Conservation (phyloP, 2,113 vertebrate genomes). For the Pterocles orientalis region DNA sequence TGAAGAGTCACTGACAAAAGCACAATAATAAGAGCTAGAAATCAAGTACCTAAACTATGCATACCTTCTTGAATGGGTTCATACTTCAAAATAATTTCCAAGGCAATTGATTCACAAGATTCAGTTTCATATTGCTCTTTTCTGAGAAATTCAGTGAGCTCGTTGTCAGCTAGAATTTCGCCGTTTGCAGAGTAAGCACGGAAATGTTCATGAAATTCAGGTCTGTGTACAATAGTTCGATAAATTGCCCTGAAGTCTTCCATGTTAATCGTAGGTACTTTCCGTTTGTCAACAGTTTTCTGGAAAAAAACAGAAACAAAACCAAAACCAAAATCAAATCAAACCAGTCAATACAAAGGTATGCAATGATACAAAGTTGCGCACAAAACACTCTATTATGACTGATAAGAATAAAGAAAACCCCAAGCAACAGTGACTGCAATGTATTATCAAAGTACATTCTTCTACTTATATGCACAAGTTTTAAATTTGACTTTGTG, state of each 20-base stretch:
- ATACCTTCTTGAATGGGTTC: constrained; percentile 78
- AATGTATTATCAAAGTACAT: background rate
- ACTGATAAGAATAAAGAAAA: background rate
- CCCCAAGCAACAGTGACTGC: background rate
- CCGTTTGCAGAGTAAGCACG: constrained; percentile 45
- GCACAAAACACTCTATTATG: background rate
- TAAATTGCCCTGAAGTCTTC: constrained; percentile 78
- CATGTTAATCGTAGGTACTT: constrained; percentile 51
- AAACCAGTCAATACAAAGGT: background rate
- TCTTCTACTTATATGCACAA: background rate
- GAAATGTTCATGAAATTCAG: constrained; percentile 74
- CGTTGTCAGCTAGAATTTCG: constrained; percentile 8
- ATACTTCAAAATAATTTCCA: constrained; percentile 70
- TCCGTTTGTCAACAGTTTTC: constrained; percentile 64
- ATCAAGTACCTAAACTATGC: background rate
- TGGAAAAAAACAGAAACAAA: constrained; percentile 26
- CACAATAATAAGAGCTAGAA: background rate
- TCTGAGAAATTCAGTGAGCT: constrained; percentile 67
- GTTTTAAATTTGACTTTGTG: background rate
- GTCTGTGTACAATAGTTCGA: constrained; percentile 64
- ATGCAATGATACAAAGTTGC: background rate
- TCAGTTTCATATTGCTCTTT: constrained; percentile 61
- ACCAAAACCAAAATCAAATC: background rate
- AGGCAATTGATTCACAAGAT: background rate
- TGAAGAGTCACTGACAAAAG: background rate